Conservation (phyloP, 2,797 vertebrate genomes). For the Huso huso region DNA sequence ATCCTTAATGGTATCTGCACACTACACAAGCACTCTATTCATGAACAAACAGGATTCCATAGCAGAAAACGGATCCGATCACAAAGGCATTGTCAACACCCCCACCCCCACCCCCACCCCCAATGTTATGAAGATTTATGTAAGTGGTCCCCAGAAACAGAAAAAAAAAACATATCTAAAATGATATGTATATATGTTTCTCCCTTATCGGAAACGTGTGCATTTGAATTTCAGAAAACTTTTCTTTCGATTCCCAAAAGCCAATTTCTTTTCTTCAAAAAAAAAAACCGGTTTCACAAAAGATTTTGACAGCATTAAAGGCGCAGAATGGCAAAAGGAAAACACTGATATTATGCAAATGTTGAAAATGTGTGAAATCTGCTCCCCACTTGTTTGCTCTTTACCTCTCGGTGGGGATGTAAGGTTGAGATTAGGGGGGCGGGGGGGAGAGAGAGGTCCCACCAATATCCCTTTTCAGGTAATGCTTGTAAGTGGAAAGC, state of each 20-base stretch:
- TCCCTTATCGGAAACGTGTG: neutral
- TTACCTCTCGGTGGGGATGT: conserved; percentile 1
- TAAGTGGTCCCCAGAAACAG: too few relatives aligned
- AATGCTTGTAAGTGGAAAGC: too few relatives aligned
- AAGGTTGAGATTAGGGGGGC: too few relatives aligned
- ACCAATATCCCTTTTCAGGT: too few relatives aligned
- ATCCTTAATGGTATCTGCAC: neutral
- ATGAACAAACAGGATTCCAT: neutral
- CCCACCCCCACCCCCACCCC: too few relatives aligned
- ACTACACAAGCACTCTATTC: conserved; percentile 4
- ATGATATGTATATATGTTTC: too few relatives aligned
- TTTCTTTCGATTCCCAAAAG: neutral
- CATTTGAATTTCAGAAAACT: neutral
- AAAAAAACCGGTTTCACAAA: neutral
- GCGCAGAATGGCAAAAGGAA: neutral
- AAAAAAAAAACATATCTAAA: too few relatives aligned
- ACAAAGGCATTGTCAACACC: neutral
- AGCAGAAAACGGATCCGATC: neutral
- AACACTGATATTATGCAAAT: conserved; percentile 1
- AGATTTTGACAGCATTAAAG: conserved; percentile 7
- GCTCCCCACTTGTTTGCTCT: neutral
- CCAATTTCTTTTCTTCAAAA: neutral
- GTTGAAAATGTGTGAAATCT: neutral
- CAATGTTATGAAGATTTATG: too few relatives aligned
- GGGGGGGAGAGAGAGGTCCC: too few relatives aligned